Evolutionary conservation across 2,113 vertebrate genomes (phyloP), one percentile per base, ranked within the genome.

Genomic region (Phocoena sinus): DNA sequence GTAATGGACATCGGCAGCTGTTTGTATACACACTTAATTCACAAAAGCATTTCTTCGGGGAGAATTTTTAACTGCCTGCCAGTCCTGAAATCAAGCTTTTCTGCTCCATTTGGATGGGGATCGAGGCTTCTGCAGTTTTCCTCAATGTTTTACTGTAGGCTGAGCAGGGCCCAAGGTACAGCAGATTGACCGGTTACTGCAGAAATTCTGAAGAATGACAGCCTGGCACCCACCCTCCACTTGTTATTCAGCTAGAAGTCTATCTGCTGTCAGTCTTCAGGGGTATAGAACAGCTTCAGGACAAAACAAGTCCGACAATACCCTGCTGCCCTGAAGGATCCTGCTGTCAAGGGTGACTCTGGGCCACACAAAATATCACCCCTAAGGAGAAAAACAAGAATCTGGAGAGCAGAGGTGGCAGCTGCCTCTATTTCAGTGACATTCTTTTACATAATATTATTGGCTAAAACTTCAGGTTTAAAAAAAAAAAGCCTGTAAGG

Each of bases 251-350:
- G 77, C 83, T 9, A 58, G 41, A 86, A 70, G 50, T 50, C 38
- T 80, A 73, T 90, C n/a, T 84, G 41, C 94, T 96, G 95, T 98
- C 94, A 97, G 63, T 81, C 80, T 97, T 85, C 5, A 3, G 0
- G 8, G 71, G 33, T 67, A 60, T 23, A 88, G 70, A 83, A 81
- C 21, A 65, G 62, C 44, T 73, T 89, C 60, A 63, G 76, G 86
- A 93, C 86, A 95, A 94, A 95, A 85, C 89, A 96, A 87, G 41
- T 70, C 74, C 65, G 79, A 81, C 65, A 58, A 23, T 53, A 60
- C 53, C n/a, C 58, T 38, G 41, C 68, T 8, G 1, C 58, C 83
- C 53, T 67, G 70, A 65, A 91, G 67, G n/a, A 68, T 74, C 70
- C 70, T 67, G 74, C 94, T 94, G 93, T 95, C 90, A 90, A 33